phyloP scores from a whole-genome alignment of 2,888 invertebrate species.

The Mythimna lalbum region DNA sequence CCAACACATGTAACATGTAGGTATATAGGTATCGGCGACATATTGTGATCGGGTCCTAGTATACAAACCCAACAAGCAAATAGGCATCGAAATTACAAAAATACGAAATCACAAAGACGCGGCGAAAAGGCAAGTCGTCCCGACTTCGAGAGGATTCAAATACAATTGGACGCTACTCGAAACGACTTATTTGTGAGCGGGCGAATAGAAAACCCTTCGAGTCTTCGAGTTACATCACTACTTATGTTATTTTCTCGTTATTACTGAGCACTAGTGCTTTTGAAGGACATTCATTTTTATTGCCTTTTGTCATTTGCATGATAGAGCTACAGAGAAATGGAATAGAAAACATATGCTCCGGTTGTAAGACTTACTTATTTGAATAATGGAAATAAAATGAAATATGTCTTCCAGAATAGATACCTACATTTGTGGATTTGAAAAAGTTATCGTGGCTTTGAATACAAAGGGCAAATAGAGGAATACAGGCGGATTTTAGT shows the following conservation, averaged over 20 bases:
- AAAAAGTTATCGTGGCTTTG: too few relatives aligned
- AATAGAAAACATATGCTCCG: neutral
- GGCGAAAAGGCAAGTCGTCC: slow-evolving; percentile 2
- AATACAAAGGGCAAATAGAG: too few relatives aligned
- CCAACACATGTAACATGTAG: neutral
- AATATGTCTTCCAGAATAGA: neutral
- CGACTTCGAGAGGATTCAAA: slow-evolving; percentile 36
- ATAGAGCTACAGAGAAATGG: slow-evolving; percentile 10
- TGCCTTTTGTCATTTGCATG: slow-evolving; percentile 16
- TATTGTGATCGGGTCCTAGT: neutral
- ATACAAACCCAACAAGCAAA: slow-evolving; percentile 3
- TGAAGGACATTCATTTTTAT: slow-evolving; percentile 29
- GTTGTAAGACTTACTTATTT: neutral
- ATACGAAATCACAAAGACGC: slow-evolving; percentile 18
- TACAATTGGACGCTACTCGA: slow-evolving; percentile 45
- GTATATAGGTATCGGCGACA: neutral
- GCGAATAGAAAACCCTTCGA: slow-evolving; percentile 18
- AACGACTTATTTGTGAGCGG: slow-evolving; percentile 20
- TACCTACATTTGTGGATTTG: too few relatives aligned
- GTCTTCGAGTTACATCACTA: slow-evolving; percentile 22
- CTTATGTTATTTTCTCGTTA: slow-evolving; percentile 22
- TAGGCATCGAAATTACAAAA: slow-evolving; percentile 6
- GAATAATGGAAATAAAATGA: neutral
- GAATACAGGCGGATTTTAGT: too few relatives aligned
- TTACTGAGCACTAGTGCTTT: slow-evolving; percentile 8